phyloP scores from a whole-genome alignment of 2,113 vertebrate genomes.

The Formicarius rufipectus region DNA sequence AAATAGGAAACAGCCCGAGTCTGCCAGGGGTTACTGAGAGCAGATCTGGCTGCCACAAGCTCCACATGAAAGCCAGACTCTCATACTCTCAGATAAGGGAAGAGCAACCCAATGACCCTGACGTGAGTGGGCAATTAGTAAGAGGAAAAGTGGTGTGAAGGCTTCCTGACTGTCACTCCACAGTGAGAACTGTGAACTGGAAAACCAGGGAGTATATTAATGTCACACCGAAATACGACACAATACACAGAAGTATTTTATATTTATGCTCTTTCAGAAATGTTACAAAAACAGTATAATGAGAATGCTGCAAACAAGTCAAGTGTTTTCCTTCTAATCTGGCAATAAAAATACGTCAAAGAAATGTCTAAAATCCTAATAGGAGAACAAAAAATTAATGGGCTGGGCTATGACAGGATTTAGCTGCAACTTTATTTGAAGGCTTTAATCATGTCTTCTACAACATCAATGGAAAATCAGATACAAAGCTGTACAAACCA shows the following conservation, averaged over 20 bases:
- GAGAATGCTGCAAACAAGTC: slow-evolving; percentile 73
- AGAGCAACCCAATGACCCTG: not conserved
- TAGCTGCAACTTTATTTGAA: slow-evolving; percentile 31
- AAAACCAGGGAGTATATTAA: slow-evolving; percentile 63
- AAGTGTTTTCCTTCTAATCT: slow-evolving; percentile 76
- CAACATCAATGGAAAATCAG: slow-evolving; percentile 3
- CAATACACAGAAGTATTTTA: slow-evolving; percentile 68
- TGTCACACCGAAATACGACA: slow-evolving; percentile 72
- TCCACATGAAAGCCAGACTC: not conserved
- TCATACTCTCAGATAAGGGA: not conserved
- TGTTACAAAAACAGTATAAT: slow-evolving; percentile 79
- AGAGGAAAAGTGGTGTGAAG: not conserved
- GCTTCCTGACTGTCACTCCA: slow-evolving; percentile 59
- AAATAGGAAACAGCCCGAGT: fast-evolving
- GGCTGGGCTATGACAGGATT: slow-evolving; percentile 38
- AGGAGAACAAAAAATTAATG: slow-evolving; percentile 50
- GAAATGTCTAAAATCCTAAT: slow-evolving; percentile 58
- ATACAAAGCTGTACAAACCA: not conserved
- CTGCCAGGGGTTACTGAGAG: not conserved
- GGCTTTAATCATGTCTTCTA: slow-evolving; percentile 16
- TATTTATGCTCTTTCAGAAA: slow-evolving; percentile 76
- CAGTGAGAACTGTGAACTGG: slow-evolving; percentile 53
- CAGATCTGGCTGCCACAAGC: not conserved
- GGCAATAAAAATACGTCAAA: slow-evolving; percentile 74
- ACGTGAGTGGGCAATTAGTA: not conserved